Base-by-base conservation (phyloP, 1,140 invertebrate genomes). In the Hestina assimilis region DNA sequence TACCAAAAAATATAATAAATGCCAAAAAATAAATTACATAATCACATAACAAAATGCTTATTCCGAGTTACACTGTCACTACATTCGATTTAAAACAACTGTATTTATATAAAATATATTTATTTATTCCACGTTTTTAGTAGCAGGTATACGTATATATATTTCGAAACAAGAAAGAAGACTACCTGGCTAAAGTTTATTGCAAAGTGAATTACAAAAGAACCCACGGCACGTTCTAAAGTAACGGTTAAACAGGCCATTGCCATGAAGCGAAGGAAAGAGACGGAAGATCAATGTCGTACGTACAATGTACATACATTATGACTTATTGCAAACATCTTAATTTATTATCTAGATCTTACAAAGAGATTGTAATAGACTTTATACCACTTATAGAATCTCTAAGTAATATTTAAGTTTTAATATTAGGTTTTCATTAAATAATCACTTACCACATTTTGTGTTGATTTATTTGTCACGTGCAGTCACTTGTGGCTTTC, bases 381-480 rank as follows among this genome's bases (percentile, higher is more conserved):
- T n/a, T n/a, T n/a, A n/a, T n/a, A n/a, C n/a, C n/a, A n/a, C n/a
- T n/a, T n/a, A n/a, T n/a, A n/a, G n/a, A n/a, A n/a, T n/a, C n/a
- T n/a, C n/a, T 4, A 20, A 33, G 1, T 6, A 20, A 21, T 4
- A 19, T 5, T 20, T 3, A 31, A 20, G 29, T n/a, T 9, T 11
- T 2, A 21, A 6, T 0, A 24, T 41, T 41, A n/a, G 14, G 26
- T 41, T 17, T 38, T 38, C 17, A 3, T 4, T 3, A 19, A 19
- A 3, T 9, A 45, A 4, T 38, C 19, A 57, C 54, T 57, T 48
- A 57, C 54, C 54, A 57, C 54, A 57, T 57, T 57, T 20, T 57
- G 8, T 41, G 33, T 41, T 26, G 15, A 46, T 45, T 54, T 46
- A 45, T 56, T 29, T 50, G 54, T 48, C 20, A 48, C 54, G 54